Conservation (phyloP, 2,888 invertebrate species). For the Drosophila recens region DNA sequence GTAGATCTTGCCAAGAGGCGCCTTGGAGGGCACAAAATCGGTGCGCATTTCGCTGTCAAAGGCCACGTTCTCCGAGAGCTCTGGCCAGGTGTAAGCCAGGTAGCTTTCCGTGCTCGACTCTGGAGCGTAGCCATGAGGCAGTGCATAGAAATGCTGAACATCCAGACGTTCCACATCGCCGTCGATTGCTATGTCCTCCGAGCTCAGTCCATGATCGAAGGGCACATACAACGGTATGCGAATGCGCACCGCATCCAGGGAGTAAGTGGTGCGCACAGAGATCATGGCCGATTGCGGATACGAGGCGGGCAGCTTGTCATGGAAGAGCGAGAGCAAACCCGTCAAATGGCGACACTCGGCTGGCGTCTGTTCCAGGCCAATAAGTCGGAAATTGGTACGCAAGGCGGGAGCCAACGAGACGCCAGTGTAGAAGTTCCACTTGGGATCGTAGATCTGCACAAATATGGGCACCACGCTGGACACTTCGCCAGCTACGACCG, state of each 20-base stretch:
- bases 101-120: slow-evolving; percentile 92
- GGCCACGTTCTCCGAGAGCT: slow-evolving; percentile 93
- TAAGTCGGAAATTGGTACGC: slow-evolving; percentile 94
- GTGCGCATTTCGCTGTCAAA: slow-evolving; percentile 95
- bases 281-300: slow-evolving; percentile 88
- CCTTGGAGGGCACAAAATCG: slow-evolving; percentile 92
- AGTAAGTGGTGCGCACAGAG: slow-evolving; percentile 89
- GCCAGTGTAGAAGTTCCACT: slow-evolving; percentile 91
- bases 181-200: slow-evolving; percentile 61
- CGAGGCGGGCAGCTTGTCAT: slow-evolving; percentile 92
- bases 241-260: slow-evolving; percentile 85
- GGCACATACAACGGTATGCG: slow-evolving; percentile 78
- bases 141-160: slow-evolving; percentile 84
- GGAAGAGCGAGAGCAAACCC: slow-evolving; percentile 94
- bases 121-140: slow-evolving; percentile 94
- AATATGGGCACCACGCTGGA: slow-evolving; percentile 91
- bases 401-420: slow-evolving; percentile 90
- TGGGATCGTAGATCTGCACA: slow-evolving; percentile 94
- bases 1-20: slow-evolving; percentile 89
- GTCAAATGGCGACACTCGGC: slow-evolving; percentile 93
- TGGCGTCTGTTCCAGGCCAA: slow-evolving; percentile 93
- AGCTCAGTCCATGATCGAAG: slow-evolving; percentile 63
- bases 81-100: slow-evolving; percentile 94
- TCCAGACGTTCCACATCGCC: slow-evolving; percentile 52
- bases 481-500: slow-evolving; percentile 93